Evolutionary conservation across 2,888 invertebrate species (phyloP), one percentile per base, ranked within the genome.

Genomic region (Lissocephala sabroskyi): DNA sequence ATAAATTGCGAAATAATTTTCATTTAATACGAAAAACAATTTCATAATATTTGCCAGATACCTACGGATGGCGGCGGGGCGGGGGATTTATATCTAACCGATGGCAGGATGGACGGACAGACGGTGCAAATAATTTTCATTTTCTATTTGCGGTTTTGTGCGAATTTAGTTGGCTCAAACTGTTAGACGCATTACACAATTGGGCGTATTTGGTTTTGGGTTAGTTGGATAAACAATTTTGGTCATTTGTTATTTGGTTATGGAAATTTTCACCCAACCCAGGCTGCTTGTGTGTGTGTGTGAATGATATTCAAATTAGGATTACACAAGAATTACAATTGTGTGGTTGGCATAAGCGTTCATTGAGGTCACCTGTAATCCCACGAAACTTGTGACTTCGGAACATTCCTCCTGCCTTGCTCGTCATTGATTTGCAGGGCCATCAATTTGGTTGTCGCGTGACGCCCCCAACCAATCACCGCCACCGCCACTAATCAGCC

Each of bases 81-180:
- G 26, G 40, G 7, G 23, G 39, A 7, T 4, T 14, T 23, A 32
- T 6, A 2, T 13, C 18, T 16, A 6, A 13, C 32, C 23, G n/a
- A n/a, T n/a, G n/a, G n/a, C 11, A 29, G 16, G 42, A 32, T 30
- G 19, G 28, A 50, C 46, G 23, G 32, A 54, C 35, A 16, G 17
- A 41, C 7, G 43, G 28, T 26, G 44, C 39, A 54, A 51, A 52
- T 50, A 53, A 49, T 63, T 66, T 33, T 45, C 50, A 60, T 60
- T 70, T 50, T 26, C 43, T 41, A 47, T 70, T 59, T 70, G 71
- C 14, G 67, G 75, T 48, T 61, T 47, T 49, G 52, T 45, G 11
- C 49, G 55, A 63, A 65, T 56, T 51, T 36, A 18, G 53, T 51
- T 66, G 37, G 49, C 55, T 45, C 40, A 46, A 47, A 56, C 39